These are phyloP conservation scores for Ceratina australensis DNA, from an alignment of 1,140 invertebrate species.

Conservation along the genomic window DNA sequence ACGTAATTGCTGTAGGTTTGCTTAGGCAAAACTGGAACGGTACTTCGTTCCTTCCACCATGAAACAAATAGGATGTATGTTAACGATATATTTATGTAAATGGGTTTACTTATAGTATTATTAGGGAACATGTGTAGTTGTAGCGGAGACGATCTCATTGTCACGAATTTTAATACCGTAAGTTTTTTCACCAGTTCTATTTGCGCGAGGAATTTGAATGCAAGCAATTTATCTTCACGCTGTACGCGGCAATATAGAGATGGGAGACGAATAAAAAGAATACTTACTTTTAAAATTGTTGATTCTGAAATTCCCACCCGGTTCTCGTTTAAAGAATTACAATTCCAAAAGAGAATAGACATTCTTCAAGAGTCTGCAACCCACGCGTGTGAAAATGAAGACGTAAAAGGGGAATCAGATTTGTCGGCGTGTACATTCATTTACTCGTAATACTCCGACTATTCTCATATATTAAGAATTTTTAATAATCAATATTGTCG, in stretches of 20 bases:
- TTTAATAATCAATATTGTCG: slow-evolving; percentile 80
- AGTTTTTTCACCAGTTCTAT: not conserved
- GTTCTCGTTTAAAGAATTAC: too few species aligned
- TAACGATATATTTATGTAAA: slow-evolving; percentile 10
- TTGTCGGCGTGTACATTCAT: not conserved
- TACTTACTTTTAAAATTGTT: too few species aligned
- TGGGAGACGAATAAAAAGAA: not conserved
- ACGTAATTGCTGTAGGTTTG: slow-evolving; percentile 9
- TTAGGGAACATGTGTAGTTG: not conserved
- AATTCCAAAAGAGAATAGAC: too few species aligned
- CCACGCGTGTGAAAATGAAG: not conserved
- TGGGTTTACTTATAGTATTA: slow-evolving; percentile 25
- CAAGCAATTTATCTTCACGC: too few species aligned
- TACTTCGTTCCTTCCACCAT: slow-evolving; percentile 1
- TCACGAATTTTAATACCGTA: slow-evolving; percentile 36
- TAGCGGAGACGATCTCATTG: slow-evolving; percentile 60
- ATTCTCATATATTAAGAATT: slow-evolving; percentile 74
- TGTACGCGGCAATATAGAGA: too few species aligned
- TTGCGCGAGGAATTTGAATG: too few species aligned
- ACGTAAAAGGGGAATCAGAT: not conserved
- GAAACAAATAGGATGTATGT: not conserved
- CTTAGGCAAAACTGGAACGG: not conserved
- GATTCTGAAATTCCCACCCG: too few species aligned
- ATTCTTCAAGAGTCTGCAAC: too few species aligned
- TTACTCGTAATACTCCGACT: not conserved